Evolutionary conservation across 2,797 vertebrate genomes (phyloP).

Genomic region (Aselliscus stoliczkanus): DNA sequence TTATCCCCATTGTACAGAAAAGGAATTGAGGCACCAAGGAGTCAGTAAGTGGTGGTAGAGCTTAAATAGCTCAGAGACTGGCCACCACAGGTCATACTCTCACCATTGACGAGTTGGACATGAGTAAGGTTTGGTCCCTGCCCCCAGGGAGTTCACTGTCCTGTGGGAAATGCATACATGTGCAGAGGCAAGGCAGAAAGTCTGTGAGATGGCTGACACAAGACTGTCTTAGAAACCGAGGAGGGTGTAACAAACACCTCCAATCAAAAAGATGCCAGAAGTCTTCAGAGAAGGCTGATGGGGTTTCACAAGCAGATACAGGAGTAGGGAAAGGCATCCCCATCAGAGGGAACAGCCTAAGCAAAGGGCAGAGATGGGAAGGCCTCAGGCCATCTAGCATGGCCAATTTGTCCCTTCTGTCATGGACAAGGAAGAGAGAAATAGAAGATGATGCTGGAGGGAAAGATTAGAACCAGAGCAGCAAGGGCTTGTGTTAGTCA

Average conservation of each 20-base stretch:
- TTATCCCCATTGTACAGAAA: background rate
- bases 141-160: background rate
- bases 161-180: background rate
- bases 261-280: background rate
- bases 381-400: background rate
- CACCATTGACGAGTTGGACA: fast-evolving
- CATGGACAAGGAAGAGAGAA: background rate
- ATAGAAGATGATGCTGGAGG: background rate
- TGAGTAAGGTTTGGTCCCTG: background rate
- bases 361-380: background rate
- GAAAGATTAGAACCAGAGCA: background rate
- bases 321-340: background rate
- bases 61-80: background rate
- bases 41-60: background rate
- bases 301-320: background rate
- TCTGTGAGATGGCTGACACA: background rate
- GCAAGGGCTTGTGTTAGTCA: too few species aligned
- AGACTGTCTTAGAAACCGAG: background rate
- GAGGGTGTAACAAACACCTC: too few species aligned
- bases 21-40: background rate
- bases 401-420: background rate
- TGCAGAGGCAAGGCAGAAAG: background rate
- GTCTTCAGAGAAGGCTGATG: background rate
- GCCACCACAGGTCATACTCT: background rate
- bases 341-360: background rate